Evolutionary conservation across 2,113 vertebrate genomes (phyloP).

Genomic region (Gavialis gangeticus): DNA sequence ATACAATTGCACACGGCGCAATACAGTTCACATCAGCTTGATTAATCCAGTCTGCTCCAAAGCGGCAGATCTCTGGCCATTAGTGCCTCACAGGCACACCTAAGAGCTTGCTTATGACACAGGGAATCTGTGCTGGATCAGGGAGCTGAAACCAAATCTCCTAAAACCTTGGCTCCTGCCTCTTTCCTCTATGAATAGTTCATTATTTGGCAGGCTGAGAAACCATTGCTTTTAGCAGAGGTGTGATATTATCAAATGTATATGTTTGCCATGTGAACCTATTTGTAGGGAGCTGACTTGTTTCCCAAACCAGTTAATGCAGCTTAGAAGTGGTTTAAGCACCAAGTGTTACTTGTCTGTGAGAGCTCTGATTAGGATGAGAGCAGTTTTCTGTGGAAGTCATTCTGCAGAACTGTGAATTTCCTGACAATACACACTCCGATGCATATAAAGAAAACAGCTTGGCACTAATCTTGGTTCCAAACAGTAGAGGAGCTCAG

Average conservation of each 20-base stretch:
- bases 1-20: too few species aligned
- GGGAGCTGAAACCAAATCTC: background rate
- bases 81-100: too few species aligned
- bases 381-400: background rate
- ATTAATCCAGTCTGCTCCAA: too few species aligned
- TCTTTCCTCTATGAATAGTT: background rate
- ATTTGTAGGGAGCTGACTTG: background rate
- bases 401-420: background rate
- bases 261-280: background rate
- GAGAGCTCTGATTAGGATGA: background rate
- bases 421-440: accelerated
- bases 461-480: background rate
- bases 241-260: background rate
- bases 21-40: too few species aligned
- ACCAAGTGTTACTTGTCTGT: background rate
- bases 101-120: too few species aligned
- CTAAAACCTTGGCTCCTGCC: background rate
- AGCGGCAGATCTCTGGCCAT: too few species aligned
- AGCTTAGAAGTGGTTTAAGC: background rate
- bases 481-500: background rate
- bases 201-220: background rate
- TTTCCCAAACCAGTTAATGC: background rate
- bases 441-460: background rate
- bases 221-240: background rate
- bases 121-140: background rate